Base-by-base conservation (phyloP, 2,888 invertebrate genomes). In the Arge pagana region DNA sequence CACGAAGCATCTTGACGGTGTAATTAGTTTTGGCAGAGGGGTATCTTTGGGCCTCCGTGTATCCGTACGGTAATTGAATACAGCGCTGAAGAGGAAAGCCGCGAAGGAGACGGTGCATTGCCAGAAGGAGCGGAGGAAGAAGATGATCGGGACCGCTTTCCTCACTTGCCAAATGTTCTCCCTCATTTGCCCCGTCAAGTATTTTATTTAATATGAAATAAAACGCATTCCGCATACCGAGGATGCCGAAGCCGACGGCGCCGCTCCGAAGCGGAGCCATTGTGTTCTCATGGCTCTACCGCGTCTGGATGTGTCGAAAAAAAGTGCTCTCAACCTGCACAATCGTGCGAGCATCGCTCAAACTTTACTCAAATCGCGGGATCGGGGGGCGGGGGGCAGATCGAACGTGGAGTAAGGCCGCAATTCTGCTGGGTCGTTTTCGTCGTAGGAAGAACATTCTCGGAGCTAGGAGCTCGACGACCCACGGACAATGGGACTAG, bases 141-240 rank as follows among this genome's bases (percentile, higher is more conserved):
- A 18, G 21, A 18, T 10, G 4, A 21, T 37, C 11, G 10, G 16
- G 11, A 6, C 33, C 26, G 16, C 18, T 16, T 23, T 36, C 19
- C 26, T 30, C 43, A 19, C 26, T 24, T 33, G 41, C 33, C 50
- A 43, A 51, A 51, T 51, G 41, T 51, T 51, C 41, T 24, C 26
- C 36, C 21, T 18, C 35, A 43, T 31, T 42, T 35, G 43, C 33
- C 15, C 30, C 11, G 23, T 23, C 62, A 53, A 68, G 72, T 72
- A 70, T 70, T 70, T 70, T 64, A 71, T 70, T 74, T 73, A 71
- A 74, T 74, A 71, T 71, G 66, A 68, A 68, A 68, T 53, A 65
- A 66, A 69, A 67, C 61, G 64, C 67, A 63, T 65, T 62, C 62
- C 62, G 67, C 69, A 70, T 69, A 66, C 67, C 61, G 65, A 68